These are phyloP conservation scores for Cartodere bifasciata DNA, from an alignment of 2,888 invertebrate species.

Conservation along the genomic window DNA sequence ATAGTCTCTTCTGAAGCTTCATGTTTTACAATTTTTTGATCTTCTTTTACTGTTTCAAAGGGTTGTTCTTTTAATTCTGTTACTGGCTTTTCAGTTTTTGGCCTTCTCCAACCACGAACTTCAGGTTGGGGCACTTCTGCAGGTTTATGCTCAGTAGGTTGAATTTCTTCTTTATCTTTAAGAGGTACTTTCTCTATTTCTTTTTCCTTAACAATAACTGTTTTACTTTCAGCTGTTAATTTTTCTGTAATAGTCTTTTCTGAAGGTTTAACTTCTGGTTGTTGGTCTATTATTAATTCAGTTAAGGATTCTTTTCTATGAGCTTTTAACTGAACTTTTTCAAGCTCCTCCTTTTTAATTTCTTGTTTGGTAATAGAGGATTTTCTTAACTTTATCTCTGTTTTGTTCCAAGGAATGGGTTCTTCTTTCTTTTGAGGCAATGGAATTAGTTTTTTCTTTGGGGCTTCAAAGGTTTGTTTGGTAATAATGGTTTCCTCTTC, in stretches of 20 bases:
- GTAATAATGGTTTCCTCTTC: too few species aligned
- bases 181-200: constrained; percentile 6
- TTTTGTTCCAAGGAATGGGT: constrained; percentile 49
- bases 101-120: constrained; percentile 17
- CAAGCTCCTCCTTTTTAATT: constrained; percentile 39
- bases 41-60: too few species aligned
- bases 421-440: too few species aligned
- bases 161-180: constrained; percentile 20
- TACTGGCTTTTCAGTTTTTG: too few species aligned
- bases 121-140: constrained; percentile 13
- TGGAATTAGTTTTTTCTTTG: too few species aligned
- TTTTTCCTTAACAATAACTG: not conserved
- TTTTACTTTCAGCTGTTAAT: not conserved
- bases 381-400: constrained; percentile 44
- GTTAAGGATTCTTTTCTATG: constrained; percentile 33
- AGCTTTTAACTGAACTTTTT: constrained; percentile 38
- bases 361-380: constrained; percentile 35
- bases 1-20: too few species aligned
- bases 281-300: too few species aligned
- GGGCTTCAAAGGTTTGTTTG: too few species aligned
- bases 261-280: too few species aligned
- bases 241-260: too few species aligned
- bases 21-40: too few species aligned
- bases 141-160: constrained; percentile 22
- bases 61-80: not conserved